phyloP scores from a whole-genome alignment of 1,140 invertebrate species.

The Linepithema humile region DNA sequence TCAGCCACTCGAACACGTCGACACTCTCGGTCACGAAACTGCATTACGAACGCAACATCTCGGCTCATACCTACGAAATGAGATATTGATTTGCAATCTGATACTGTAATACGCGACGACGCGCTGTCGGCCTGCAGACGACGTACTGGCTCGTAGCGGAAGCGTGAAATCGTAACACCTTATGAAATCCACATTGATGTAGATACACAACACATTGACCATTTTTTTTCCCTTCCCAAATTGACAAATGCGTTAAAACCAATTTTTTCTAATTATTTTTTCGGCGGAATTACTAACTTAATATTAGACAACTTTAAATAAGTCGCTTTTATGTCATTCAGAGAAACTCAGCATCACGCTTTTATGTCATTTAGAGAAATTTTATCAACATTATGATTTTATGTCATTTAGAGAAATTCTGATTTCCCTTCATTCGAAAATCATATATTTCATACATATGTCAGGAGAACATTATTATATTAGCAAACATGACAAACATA shows the following conservation, averaged over 20 bases:
- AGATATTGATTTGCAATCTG: slow-evolving; percentile 82
- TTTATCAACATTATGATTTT: not conserved
- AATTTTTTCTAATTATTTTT: not conserved
- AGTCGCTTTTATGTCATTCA: too few relatives aligned
- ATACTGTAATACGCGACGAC: slow-evolving; percentile 76
- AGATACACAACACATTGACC: not conserved
- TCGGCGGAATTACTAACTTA: too few relatives aligned
- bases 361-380: not conserved
- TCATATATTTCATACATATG: not conserved
- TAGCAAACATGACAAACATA: not conserved
- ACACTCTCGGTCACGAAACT: slow-evolving; percentile 75
- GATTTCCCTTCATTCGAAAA: too few relatives aligned
- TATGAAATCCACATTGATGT: slow-evolving; percentile 39
- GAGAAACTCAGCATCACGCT: not conserved
- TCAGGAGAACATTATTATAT: not conserved
- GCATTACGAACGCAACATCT: slow-evolving; percentile 79
- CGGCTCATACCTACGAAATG: slow-evolving; percentile 80
- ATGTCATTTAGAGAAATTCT: too few relatives aligned
- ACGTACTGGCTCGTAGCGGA: slow-evolving; percentile 51
- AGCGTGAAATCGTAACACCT: slow-evolving; percentile 53
- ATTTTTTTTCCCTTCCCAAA: not conserved
- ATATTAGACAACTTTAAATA: too few relatives aligned
- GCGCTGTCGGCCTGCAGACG: slow-evolving; percentile 63
- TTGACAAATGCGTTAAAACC: not conserved
- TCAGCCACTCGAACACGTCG: slow-evolving; percentile 58